Percentiles rank a stretch among this genome's conserved stretches.
These are phyloP conservation scores for Teleiodes luculella DNA, from an alignment of 2,888 invertebrate species.

Conservation along the genomic window DNA sequence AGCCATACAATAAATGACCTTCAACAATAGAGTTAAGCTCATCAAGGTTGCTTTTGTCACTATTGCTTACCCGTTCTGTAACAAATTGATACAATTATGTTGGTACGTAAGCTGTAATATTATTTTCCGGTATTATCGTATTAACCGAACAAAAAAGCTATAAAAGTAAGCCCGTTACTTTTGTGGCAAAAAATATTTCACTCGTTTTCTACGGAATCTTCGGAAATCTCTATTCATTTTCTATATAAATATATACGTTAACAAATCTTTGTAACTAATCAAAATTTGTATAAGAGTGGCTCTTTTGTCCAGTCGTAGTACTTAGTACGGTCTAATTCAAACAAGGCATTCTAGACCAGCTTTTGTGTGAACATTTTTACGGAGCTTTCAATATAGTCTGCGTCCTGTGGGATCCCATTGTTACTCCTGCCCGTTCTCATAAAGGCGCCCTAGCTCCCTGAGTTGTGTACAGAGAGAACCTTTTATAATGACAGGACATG, in stretches of 20 bases:
- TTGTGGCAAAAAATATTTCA: too few species aligned
- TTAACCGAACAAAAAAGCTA: not conserved
- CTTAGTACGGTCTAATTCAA: conserved; percentile 45
- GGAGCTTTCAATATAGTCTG: conserved; percentile 47
- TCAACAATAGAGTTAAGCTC: conserved; percentile 14
- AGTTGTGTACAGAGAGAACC: conserved; percentile 28
- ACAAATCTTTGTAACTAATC: too few species aligned
- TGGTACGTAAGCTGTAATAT: not conserved
- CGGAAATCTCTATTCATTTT: too few species aligned
- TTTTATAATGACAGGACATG: conserved; percentile 21
- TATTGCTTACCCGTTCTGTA: conserved; percentile 18
- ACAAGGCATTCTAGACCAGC: conserved; percentile 50
- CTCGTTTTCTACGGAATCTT: too few species aligned
- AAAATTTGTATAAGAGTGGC: conserved; percentile 3
- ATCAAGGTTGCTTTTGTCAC: conserved; percentile 27
- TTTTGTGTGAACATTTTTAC: conserved; percentile 54
- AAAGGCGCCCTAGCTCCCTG: conserved; percentile 32
- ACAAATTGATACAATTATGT: conserved; percentile 28
- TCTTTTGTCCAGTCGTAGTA: conserved; percentile 22
- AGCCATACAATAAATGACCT: conserved; percentile 16
- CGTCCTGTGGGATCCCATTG: conserved; percentile 54
- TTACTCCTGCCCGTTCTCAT: conserved; percentile 48
- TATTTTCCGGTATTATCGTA: not conserved
- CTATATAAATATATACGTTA: too few species aligned
- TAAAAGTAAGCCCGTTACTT: too few species aligned